These are phyloP conservation scores for Caracal caracal DNA, from an alignment of 2,113 vertebrate species.

Conservation along the genomic window DNA sequence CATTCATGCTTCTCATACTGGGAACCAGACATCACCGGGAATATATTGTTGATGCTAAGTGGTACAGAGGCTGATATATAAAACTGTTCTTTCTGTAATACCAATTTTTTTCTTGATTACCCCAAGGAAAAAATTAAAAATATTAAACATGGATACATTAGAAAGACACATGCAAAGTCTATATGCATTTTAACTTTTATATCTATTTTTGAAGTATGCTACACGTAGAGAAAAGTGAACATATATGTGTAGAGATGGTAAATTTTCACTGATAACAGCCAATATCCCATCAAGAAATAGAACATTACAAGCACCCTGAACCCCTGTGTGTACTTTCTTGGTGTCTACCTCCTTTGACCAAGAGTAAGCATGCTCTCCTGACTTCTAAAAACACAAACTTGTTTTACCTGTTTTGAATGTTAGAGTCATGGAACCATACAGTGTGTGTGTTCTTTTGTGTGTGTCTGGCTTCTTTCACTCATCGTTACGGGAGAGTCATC, in stretches of 20 bases:
- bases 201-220: neutral
- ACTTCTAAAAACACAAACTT: neutral
- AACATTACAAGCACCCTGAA: neutral
- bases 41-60: neutral
- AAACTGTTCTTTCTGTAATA: neutral
- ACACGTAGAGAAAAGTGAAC: neutral
- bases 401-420: neutral
- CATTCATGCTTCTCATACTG: neutral
- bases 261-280: neutral
- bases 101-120: neutral
- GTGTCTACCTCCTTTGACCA: neutral
- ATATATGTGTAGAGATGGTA: neutral
- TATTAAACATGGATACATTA: neutral
- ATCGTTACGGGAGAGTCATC: neutral
- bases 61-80: neutral
- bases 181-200: neutral
- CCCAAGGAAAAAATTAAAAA: neutral
- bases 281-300: neutral
- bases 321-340: accelerated
- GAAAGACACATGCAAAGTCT: neutral
- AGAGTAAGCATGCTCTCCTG: neutral
- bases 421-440: neutral
- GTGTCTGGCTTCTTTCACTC: neutral
- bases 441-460: neutral
- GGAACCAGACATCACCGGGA: neutral